Percentiles rank a stretch among this genome's conserved stretches.
Evolutionary conservation across 53 echinoderm and acorn worm species (phyloP).

Genomic region (Mesocentrotus franciscanus): DNA sequence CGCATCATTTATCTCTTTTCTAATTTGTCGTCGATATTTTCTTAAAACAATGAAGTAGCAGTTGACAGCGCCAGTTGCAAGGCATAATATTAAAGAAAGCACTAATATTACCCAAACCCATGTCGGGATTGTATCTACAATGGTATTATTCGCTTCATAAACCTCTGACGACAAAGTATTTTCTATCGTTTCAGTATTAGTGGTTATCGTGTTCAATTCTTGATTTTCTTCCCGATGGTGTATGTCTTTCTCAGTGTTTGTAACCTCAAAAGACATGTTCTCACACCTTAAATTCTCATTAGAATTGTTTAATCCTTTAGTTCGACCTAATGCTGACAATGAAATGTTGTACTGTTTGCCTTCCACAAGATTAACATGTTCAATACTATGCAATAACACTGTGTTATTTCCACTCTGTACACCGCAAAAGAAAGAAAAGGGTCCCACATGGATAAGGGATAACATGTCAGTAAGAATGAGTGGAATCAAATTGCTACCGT

Average conservation of each 20-base stretch:
- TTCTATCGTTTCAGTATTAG: no score
- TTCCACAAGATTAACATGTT: no score
- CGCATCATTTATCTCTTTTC: neutral
- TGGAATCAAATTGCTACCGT: no score
- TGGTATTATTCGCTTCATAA: no score
- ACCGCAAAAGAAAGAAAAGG: no score
- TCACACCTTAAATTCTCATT: neutral
- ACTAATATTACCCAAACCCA: neutral
- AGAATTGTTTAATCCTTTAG: neutral
- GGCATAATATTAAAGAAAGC: neutral
- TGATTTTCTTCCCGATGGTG: neutral
- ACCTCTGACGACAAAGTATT: no score
- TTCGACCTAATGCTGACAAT: neutral
- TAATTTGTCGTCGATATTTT: neutral
- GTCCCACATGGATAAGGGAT: no score
- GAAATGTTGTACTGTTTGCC: neutral
- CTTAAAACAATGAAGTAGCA: neutral
- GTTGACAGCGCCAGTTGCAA: neutral
- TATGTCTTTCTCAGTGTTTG: no score
- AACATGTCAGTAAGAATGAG: no score
- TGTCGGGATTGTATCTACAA: neutral
- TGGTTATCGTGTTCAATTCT: neutral
- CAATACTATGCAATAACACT: no score
- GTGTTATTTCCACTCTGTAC: no score
- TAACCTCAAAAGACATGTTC: neutral